Base-by-base conservation (phyloP, 2,888 invertebrate species). In the Salpingus planirostris region DNA sequence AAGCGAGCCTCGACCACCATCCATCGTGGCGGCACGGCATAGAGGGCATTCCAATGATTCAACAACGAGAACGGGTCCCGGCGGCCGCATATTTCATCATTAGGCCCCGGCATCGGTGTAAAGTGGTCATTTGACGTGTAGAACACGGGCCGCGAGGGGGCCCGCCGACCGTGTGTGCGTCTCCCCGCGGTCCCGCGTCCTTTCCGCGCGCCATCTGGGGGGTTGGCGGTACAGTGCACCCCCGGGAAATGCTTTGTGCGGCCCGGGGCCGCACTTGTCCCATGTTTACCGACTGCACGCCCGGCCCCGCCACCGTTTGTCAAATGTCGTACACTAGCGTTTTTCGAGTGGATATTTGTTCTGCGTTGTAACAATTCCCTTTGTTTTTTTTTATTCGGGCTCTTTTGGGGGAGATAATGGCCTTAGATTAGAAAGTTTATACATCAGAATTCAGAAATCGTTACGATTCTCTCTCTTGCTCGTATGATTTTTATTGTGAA, bases 121-220 rank as follows among this genome's bases (percentile, higher is more conserved):
- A 66, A 67, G 66, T 66, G 67, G 67, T 66, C 67, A 67, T 68
- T 67, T 67, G 65, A 66, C 59, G 62, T 64, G 61, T 62, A 60
- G 54, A 60, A 62, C 60, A 61, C 53, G 52, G 43, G 38, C n/a
- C n/a, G n/a, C 31, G 41, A 46, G 43, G 29, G 29, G 36, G 39
- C 33, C 30, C 28, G 37, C 22, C 29, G 29, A n/a, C n/a, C n/a
- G n/a, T n/a, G n/a, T n/a, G n/a, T n/a, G n/a, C 27, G 5, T 5
- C 18, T 18, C 18, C 5, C 18, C 18, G 23, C 23, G 7, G 23
- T 11, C 23, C 6, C 18, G 5, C n/a, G n/a, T n/a, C n/a, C n/a
- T n/a, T 5, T 8, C 18, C 5, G 5, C 30, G 38, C 40, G 38
- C 36, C 42, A 35, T 32, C 36, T 40, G 32, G 26, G 41, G n/a